Evolutionary conservation across 2,888 invertebrate species (phyloP), one percentile per base, ranked within the genome.

Genomic region (Platerodrilus igneus): DNA sequence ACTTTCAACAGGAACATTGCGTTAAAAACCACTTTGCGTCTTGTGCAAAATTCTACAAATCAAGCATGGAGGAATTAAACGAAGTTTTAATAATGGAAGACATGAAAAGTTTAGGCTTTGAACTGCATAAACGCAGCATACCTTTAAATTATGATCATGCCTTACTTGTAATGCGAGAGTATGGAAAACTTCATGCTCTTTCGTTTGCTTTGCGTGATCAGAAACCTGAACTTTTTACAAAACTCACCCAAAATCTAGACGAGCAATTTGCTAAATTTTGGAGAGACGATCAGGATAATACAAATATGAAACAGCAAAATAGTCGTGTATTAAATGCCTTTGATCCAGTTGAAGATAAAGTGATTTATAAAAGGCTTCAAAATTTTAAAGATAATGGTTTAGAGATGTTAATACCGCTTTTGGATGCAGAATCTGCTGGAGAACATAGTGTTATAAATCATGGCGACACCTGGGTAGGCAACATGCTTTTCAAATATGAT

Each of bases 101-200:
- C 26, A 50, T 55, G 52, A 56, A 57, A 41, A 41, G 13, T 8
- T 6, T 32, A 3, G 51, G 51, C 5, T 51, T 30, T 29, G 9
- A 30, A 6, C 28, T 46, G 27, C 27, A 34, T 26, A 37, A 48
- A 32, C 9, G 36, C 8, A 44, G 46, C 7, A 29, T 45, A 18
- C 46, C 49, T 11, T 31, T 59, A 28, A 53, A 60, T 44, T 53
- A 49, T 9, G 25, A 54, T 23, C 57, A 58, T 35, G 49, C 51
- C 3, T 32, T 37, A n/a, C 22, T 60, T 6, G 52, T 55, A 17
- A 37, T 59, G 30, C 47, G 49, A 23, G 50, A 52, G 11, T 52
- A 59, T 23, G 61, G 52, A 2, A 51, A 50, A 28, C 48, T 57
- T 8, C 61, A 61, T 36, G 52, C 58, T 3, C 26, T 59, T 5